Base-by-base conservation (phyloP, 1,140 invertebrate species). In the Drosophila parabipectinata region DNA sequence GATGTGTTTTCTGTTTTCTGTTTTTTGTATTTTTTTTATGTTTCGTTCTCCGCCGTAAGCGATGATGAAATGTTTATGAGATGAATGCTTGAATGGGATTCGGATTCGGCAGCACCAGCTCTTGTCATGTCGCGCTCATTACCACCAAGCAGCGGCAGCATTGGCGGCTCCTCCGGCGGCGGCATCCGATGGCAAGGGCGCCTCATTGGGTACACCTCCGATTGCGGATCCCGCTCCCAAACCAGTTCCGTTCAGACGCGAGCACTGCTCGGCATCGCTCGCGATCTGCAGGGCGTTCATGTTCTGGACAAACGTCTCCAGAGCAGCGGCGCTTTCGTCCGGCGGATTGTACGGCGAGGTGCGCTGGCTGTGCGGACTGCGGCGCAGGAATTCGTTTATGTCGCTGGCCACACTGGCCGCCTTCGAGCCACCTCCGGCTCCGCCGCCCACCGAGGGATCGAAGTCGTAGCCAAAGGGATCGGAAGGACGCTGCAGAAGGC, bases 241-340 rank as follows among this genome's bases (percentile, higher is more conserved):
- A n/a, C 64, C 71, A 8, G 58, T n/a, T 44, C 75, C 90, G 54
- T 91, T 91, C 5, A 91, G 45, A 28, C 75, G 76, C 9, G 87
- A 72, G 47, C 90, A 88, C 63, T 88, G 90, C 68, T 91, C 90
- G 6, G 79, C 84, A 51, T 84, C 84, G 14, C 52, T 63, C n/a
- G 63, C 78, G 56, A 91, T 91, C 41, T 90, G 83, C 30, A 91
- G 64, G 3, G 90, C 79, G 51, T 54, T 91, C 77, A 91, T 87
- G 37, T 91, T 91, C 55, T 90, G 90, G 37, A 91, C 90, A 72
- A 91, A 91, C 28, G 81, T 78, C 54, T 91, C 90, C 58, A 91
- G 59, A 5, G 87, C 78, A 2, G 87, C 74, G 12, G 77, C 82
- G 55, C 74, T 85, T 50, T 91, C 90, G 32, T 91, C 90, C 21